Evolutionary conservation across 1,140 invertebrate genomes (phyloP).

Genomic region (Apis mellifera): Amel_HAv3.1 CM009939.2:10142001-10142500

Average conservation of each 20-base stretch:
- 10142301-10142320: constrained; percentile 93
- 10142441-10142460: constrained; percentile 90
- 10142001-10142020: constrained; percentile 93
- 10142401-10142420: constrained; percentile 94
- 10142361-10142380: constrained; percentile 94
- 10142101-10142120: constrained; percentile 99
- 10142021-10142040: constrained; percentile 93
- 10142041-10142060: constrained; percentile 95
- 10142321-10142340: constrained; percentile 91
- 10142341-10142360: constrained; percentile 93
- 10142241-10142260: constrained; percentile 97
- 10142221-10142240: constrained; percentile 98
- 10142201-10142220: constrained; percentile 97
- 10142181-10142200: constrained; percentile 97
- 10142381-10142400: constrained; percentile 96
- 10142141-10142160: constrained; percentile 94
- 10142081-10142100: constrained; percentile 93
- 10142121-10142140: constrained; percentile 99
- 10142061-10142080: constrained; percentile 96
- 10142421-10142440: constrained; percentile 89
- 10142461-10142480: constrained; percentile 58
- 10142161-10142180: constrained; percentile 98
- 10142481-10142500: not conserved
- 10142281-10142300: constrained; percentile 92
- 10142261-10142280: constrained; percentile 93